A percentile compares a stretch with the other conserved stretches of the same genome.
Conservation (phyloP, 2,113 vertebrate genomes). For the Calyptommatus sinebrachiatus region DNA sequence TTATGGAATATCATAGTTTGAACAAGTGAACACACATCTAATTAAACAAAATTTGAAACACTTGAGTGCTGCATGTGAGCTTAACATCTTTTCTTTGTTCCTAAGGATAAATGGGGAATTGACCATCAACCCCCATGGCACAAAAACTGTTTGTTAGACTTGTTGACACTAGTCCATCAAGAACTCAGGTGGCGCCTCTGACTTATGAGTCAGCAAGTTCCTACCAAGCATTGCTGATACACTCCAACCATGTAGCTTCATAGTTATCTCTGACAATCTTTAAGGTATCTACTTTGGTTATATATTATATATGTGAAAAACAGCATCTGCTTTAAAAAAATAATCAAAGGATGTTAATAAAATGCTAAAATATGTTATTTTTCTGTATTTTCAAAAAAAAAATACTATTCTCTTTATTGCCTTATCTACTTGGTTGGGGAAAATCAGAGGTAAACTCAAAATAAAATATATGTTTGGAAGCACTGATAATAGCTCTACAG, state of each 20-base stretch:
- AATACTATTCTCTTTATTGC: neutral
- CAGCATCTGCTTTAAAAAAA: too few species aligned
- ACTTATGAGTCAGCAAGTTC: slow-evolving; percentile 35
- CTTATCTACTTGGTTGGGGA: too few species aligned
- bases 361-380: neutral
- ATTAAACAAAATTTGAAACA: neutral
- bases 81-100: neutral
- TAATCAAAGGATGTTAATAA: neutral
- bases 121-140: neutral
- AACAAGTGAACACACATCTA: neutral
- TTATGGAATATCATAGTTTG: neutral
- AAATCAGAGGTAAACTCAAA: too few species aligned
- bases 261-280: neutral
- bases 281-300: neutral
- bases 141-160: neutral
- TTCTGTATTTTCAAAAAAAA: neutral
- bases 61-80: neutral
- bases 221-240: slow-evolving; percentile 9
- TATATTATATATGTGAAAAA: slow-evolving; percentile 23
- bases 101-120: neutral
- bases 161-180: neutral
- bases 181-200: neutral
- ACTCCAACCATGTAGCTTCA: neutral
- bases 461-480: too few species aligned
- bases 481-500: too few species aligned